Base-by-base conservation (phyloP, 2,797 vertebrate genomes). In the Tadarida brasiliensis region DNA sequence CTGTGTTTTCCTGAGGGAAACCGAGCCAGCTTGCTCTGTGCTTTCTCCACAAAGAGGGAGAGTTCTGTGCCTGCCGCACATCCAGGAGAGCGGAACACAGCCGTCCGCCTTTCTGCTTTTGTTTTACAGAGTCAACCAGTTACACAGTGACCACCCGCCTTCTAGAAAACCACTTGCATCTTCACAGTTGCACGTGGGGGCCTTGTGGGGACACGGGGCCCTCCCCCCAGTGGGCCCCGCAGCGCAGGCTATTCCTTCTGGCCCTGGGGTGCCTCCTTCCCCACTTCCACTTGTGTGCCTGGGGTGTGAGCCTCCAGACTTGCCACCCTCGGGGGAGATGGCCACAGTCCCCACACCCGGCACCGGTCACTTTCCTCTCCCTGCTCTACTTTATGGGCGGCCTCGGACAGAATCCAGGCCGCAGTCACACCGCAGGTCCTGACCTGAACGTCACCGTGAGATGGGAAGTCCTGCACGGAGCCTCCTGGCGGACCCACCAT, bases 381-480 rank as follows among this genome's bases (percentile, higher is more conserved):
- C 54, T 8, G 12, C 24, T 49, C 22, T 30, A 9, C 65, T 71
- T 22, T 22, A 0, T 0, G 2, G 22, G 67, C 15, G 47, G 35
- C 11, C 30, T 30, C 7, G 33, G 4, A 57, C 15, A 24, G 89
- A 59, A 22, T 5, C 44, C 47, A 47, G 54, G 71, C 24, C 1
- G 0, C 0, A 0, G 33, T 63, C 3, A 11, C 8, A 7, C 5
- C 1, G 61, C 1, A 14, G 65, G 7, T 47, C 12, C 63, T 33
- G 49, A n/a, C 39, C 35, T 54, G 22, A 4, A 49, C 0, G 44
- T 16, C 3, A 5, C 63, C 0, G 0, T 5, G 54, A 39, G 44
- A 20, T 1, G 2, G 30, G 19, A 61, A 22, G 65, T 44, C 19
- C 90, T 19, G 7, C 3, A 35, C 0, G 3, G 35, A 24, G 74